Evolutionary conservation across 2,888 invertebrate genomes (phyloP).

Genomic region (Orchesellides sinensis): DNA sequence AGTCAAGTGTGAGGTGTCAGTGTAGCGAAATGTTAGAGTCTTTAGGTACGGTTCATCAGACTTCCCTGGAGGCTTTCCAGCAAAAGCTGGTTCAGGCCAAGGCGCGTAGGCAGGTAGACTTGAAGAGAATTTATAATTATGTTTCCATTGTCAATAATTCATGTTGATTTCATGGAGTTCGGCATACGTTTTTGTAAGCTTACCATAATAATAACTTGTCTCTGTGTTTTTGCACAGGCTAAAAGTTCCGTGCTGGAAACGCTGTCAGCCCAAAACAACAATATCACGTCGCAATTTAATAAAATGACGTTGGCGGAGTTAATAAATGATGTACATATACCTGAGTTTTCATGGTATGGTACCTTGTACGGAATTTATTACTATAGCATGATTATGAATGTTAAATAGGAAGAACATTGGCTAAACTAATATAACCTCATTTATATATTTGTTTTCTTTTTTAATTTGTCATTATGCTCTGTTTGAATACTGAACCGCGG

Average conservation of each 20-base stretch:
- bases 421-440: too few relatives aligned
- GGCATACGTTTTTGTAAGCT: too few relatives aligned
- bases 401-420: too few relatives aligned
- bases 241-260: slow-evolving; percentile 60
- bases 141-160: too few relatives aligned
- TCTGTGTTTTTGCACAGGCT: slow-evolving; percentile 47
- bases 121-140: too few relatives aligned
- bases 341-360: slow-evolving; percentile 69
- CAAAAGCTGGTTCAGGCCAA: slow-evolving; percentile 49
- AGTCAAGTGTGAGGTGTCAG: slow-evolving; percentile 46
- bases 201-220: too few relatives aligned
- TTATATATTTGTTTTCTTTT: too few relatives aligned
- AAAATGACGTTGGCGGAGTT: slow-evolving; percentile 59
- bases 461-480: too few relatives aligned
- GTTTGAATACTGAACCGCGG: too few relatives aligned
- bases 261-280: slow-evolving; percentile 60
- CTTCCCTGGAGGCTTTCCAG: slow-evolving; percentile 35
- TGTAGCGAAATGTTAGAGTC: slow-evolving; percentile 45
- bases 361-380: too few relatives aligned
- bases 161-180: too few relatives aligned
- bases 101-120: slow-evolving; percentile 59
- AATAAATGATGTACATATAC: slow-evolving; percentile 58
- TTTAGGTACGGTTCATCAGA: slow-evolving; percentile 27
- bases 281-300: slow-evolving; percentile 60
- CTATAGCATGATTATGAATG: too few relatives aligned